Evolutionary conservation across 1,140 invertebrate species (phyloP).

Genomic region (Drosophila simulans): DNA sequence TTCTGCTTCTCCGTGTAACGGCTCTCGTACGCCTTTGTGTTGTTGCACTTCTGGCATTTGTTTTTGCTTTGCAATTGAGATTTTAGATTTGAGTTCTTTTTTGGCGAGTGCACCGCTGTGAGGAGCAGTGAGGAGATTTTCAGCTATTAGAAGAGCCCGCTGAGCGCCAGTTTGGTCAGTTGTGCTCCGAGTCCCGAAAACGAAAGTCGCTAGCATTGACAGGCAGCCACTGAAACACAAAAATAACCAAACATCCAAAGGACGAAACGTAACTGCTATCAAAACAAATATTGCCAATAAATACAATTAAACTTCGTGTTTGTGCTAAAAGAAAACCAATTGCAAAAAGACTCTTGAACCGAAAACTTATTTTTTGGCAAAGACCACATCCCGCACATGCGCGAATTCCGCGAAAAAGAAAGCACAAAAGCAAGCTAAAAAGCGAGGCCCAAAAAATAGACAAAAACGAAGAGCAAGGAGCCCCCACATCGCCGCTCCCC

Average conservation of each 20-base stretch:
- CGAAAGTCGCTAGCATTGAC: conserved; percentile 51
- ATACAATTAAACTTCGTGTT: conserved; percentile 32
- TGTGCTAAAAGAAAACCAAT: conserved; percentile 20
- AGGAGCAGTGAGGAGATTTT: conserved; percentile 54
- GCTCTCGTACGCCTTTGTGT: conserved; percentile 41
- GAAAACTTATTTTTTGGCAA: conserved; percentile 29
- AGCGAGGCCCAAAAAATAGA: conserved; percentile 72
- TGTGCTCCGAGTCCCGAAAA: conserved; percentile 79
- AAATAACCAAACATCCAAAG: conserved; percentile 22
- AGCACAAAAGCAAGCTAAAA: conserved; percentile 52
- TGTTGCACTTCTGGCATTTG: conserved; percentile 77
- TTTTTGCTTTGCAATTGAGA: conserved; percentile 74
- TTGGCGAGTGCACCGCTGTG: conserved; percentile 47
- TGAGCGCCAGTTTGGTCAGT: conserved; percentile 72
- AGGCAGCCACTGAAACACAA: conserved; percentile 29
- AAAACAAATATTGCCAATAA: conserved; percentile 46
- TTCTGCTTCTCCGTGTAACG: conserved; percentile 25
- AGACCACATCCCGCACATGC: conserved; percentile 64
- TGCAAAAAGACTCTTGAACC: conserved; percentile 9
- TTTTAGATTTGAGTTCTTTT: conserved; percentile 45
- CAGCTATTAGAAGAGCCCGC: conserved; percentile 70
- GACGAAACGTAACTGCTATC: conserved; percentile 41
- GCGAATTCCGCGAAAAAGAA: conserved; percentile 72
- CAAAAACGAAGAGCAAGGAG: conserved; percentile 72
- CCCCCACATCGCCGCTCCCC: conserved; percentile 48